Evolutionary conservation across 2,888 invertebrate species (phyloP), one percentile per base, ranked within the genome.

Genomic region (Myathropa florea): DNA sequence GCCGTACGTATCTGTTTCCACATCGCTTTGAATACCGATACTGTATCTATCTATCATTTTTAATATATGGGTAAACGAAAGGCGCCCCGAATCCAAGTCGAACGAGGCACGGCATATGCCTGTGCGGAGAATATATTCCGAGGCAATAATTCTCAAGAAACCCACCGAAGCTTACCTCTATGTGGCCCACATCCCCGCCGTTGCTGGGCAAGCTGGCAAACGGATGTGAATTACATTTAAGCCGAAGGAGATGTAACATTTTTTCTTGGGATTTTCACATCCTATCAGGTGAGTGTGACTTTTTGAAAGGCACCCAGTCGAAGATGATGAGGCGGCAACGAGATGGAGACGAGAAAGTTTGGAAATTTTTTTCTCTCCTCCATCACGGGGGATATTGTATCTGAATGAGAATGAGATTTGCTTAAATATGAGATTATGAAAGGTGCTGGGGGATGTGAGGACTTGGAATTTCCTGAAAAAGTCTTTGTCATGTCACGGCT

Each of bases 11-110:
- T 68, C 33, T 30, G 68, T 61, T 61, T 46, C 53, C 76, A 24
- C 39, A 61, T 61, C 68, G 46, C 18, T 53, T 61, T 68, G 61
- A 77, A 77, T 77, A 53, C 46, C 61, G 26, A 61, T 68, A 23
- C n/a, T 46, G 39, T 65, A 46, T 67, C 75, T 67, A 77, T 77
- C 68, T 61, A 72, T 72, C 72, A 53, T 46, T 53, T 61, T 30
- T 57, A 63, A 65, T 65, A 65, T 39, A 65, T 59, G 70, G 65
- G 46, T 30, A 28, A 28, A 10, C 21, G 64, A 64, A 36, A 9
- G 21, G 4, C 46, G 7, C 18, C 46, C 39, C 36, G 3, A 46
- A 46, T 33, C 33, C 12, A n/a, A n/a, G n/a, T n/a, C n/a, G n/a
- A n/a, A n/a, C n/a, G n/a, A n/a, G n/a, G n/a, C n/a, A n/a, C n/a